Conservation (phyloP, 2,113 vertebrate species). For the Lasiurus cinereus region DNA sequence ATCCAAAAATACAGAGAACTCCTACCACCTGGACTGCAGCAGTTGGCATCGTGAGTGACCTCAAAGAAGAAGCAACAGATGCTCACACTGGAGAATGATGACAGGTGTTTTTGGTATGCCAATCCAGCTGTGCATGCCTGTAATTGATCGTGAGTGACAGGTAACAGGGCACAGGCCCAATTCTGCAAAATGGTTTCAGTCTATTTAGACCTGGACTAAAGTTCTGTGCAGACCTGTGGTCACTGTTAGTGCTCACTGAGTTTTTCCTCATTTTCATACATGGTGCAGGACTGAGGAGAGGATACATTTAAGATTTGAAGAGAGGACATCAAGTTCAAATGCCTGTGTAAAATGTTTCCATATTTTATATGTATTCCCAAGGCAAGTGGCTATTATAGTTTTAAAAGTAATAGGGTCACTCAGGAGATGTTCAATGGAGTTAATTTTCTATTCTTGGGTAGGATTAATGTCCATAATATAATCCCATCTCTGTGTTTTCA, state of each 20-base stretch:
- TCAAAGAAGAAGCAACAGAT: not conserved
- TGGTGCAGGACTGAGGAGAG: not conserved
- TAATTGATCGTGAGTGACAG: not conserved
- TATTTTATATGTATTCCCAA: constrained; percentile 33
- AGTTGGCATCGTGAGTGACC: not conserved
- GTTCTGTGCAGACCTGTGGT: not conserved
- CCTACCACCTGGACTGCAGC: not conserved
- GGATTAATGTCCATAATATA: constrained; percentile 43
- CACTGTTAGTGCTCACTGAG: not conserved
- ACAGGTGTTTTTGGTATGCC: not conserved
- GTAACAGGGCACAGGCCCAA: not conserved
- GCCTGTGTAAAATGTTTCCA: not conserved
- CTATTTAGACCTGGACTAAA: not conserved
- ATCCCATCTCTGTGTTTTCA: constrained; percentile 60
- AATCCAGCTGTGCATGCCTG: not conserved
- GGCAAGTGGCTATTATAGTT: constrained; percentile 16
- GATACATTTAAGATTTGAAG: not conserved
- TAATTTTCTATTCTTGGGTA: constrained; percentile 18
- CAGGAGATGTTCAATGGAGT: not conserved
- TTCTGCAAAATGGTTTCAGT: not conserved
- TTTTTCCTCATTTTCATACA: not conserved
- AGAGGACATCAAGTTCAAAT: not conserved
- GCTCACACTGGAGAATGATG: not conserved
- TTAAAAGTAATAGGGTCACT: not conserved
- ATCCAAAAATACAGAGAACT: not conserved